Conservation (phyloP, 1,140 invertebrate species). For the Bombyx mori region ASM3026992v2 NC_085133.1:2707001-2707500, state of each 20-base stretch:
- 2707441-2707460: not conserved
- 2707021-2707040: constrained; percentile 94
- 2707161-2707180: constrained; percentile 91
- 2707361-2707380: not conserved
- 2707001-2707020: constrained; percentile 87
- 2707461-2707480: constrained; percentile 15
- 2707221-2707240: constrained; percentile 54
- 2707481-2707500: constrained; percentile 20
- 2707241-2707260: constrained; percentile 63
- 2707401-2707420: constrained; percentile 9
- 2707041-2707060: constrained; percentile 94
- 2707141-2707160: constrained; percentile 93
- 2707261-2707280: constrained; percentile 40
- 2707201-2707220: constrained; percentile 66
- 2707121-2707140: constrained; percentile 96
- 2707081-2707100: constrained; percentile 93
- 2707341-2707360: constrained; percentile 5
- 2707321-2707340: constrained; percentile 28
- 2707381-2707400: constrained; percentile 18
- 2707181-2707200: constrained; percentile 77
- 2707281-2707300: constrained; percentile 49
- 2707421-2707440: not conserved
- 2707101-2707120: constrained; percentile 92
- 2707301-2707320: constrained; percentile 44
- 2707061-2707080: constrained; percentile 89